Evolutionary conservation across 1,140 invertebrate species (phyloP).

Genomic region (Lepidotrigona ventralis): DNA sequence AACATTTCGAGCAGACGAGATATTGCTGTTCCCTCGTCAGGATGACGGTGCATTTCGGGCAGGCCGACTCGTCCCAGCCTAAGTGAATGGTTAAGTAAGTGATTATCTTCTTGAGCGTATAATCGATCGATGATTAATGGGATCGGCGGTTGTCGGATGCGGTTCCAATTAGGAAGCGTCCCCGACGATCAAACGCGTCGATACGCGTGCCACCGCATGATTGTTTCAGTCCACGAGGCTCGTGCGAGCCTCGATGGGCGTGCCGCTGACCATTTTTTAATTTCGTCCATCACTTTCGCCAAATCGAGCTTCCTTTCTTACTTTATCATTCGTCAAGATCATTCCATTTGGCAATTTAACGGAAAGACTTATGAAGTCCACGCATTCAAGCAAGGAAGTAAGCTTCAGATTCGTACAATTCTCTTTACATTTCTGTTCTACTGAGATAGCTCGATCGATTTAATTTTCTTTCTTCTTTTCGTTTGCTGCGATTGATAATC

Average conservation of each 20-base stretch:
- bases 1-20: background rate
- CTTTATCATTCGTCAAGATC: background rate
- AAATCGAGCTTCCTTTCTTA: background rate
- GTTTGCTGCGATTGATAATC: too few species aligned
- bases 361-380: too few species aligned
- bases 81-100: slow-evolving; percentile 50
- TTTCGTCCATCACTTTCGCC: slow-evolving; percentile 2
- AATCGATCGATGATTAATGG: slow-evolving; percentile 52
- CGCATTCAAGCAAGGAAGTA: too few species aligned
- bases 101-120: slow-evolving; percentile 48
- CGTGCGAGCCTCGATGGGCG: slow-evolving; percentile 5
- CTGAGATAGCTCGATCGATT: too few species aligned
- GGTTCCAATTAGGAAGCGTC: slow-evolving; percentile 42
- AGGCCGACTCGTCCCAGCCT: background rate
- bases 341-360: too few species aligned
- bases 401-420: too few species aligned
- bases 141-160: slow-evolving; percentile 32
- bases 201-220: slow-evolving; percentile 35
- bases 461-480: too few species aligned
- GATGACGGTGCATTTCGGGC: slow-evolving; percentile 41
- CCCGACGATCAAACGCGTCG: slow-evolving; percentile 18
- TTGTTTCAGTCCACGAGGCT: slow-evolving; percentile 37
- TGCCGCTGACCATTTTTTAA: slow-evolving; percentile 8
- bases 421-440: too few species aligned
- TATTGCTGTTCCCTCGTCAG: background rate